Evolutionary conservation across 2,113 vertebrate genomes (phyloP).

Genomic region (Pterocles burchelli): DNA sequence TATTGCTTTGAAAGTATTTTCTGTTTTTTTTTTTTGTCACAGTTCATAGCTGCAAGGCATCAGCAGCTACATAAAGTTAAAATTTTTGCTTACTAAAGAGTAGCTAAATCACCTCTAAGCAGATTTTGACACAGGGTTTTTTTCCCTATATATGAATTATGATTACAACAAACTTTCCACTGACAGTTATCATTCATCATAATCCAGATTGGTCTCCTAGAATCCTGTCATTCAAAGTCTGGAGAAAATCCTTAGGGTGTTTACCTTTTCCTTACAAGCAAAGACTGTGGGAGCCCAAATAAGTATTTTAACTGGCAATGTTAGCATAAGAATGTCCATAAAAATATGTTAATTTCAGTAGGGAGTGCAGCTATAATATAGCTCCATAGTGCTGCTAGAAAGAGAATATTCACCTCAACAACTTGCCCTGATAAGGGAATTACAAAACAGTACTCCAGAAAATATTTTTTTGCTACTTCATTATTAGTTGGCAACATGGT

Average conservation of each 20-base stretch:
- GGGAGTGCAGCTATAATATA: conserved; percentile 68
- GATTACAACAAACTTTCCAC: conserved; percentile 26
- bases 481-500: conserved; percentile 85
- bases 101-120: conserved; percentile 61
- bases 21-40: conserved; percentile 43
- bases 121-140: conserved; percentile 14
- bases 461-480: conserved; percentile 86
- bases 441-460: conserved; percentile 87
- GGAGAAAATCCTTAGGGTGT: conserved; percentile 51
- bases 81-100: conserved; percentile 67
- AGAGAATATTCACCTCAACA: conserved; percentile 78
- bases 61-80: conserved; percentile 66
- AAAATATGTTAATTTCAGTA: conserved; percentile 67
- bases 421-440: conserved; percentile 78
- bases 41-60: conserved; percentile 72
- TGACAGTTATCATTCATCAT: not conserved
- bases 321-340: conserved; percentile 62
- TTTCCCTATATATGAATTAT: not conserved
- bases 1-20: conserved; percentile 81
- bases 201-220: conserved; percentile 18
- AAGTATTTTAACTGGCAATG: conserved; percentile 29
- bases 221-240: conserved; percentile 23
- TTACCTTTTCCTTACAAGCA: conserved; percentile 66
- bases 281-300: conserved; percentile 53
- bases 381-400: conserved; percentile 74